Conservation (phyloP, 2,113 vertebrate genomes). For the Andinoacara biseriatus region DNA sequence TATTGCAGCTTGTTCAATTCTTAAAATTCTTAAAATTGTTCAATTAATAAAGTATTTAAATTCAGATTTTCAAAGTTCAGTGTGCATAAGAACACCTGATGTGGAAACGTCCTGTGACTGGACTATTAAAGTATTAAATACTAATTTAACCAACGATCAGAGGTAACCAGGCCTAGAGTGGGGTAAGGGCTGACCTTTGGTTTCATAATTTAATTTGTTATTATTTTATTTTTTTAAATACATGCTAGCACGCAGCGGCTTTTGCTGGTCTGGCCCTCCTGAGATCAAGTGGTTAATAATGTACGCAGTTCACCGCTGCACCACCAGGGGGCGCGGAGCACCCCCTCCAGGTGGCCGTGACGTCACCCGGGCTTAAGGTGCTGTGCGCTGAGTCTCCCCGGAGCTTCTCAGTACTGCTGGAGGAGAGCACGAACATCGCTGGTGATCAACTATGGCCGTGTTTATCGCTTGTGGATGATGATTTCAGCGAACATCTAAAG, state of each 20-base stretch:
- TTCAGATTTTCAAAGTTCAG: too few species aligned
- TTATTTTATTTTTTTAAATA: too few species aligned
- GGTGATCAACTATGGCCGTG: slow-evolving; percentile 30
- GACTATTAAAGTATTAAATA: too few species aligned
- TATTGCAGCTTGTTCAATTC: too few species aligned
- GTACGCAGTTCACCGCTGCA: not conserved
- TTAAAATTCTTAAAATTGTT: too few species aligned
- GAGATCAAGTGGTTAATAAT: too few species aligned
- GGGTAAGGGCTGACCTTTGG: too few species aligned
- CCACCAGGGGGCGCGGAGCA: slow-evolving; percentile 36
- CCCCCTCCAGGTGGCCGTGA: slow-evolving; percentile 54
- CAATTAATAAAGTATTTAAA: too few species aligned
- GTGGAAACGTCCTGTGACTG: too few species aligned
- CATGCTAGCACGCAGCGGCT: not conserved
- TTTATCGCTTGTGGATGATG: slow-evolving; percentile 36
- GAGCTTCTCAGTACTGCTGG: slow-evolving; percentile 39
- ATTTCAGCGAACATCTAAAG: not conserved
- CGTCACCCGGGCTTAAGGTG: slow-evolving; percentile 67
- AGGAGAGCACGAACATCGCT: not conserved
- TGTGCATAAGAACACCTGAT: too few species aligned
- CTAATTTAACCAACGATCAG: too few species aligned
- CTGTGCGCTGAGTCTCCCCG: slow-evolving; percentile 1
- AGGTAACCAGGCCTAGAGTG: not conserved
- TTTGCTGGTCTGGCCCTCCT: not conserved
- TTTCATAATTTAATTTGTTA: too few species aligned